Base-by-base conservation (phyloP, 2,797 vertebrate genomes). In the Alfaro cultratus region DNA sequence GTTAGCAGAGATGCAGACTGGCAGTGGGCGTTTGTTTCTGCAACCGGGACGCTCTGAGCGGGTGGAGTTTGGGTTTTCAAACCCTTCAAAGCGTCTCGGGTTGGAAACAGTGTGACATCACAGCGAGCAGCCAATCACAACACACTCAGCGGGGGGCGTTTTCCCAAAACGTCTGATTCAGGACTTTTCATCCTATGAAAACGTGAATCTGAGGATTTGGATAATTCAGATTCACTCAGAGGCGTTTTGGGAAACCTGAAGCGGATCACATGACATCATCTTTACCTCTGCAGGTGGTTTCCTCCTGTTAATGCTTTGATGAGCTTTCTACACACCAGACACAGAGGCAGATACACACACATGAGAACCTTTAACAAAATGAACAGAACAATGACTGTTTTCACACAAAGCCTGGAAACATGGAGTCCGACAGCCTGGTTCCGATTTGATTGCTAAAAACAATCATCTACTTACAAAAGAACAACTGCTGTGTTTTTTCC, bases 251-350 rank as follows among this genome's bases (percentile, higher is more conserved):
- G 91, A 93, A 92, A 89, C 55, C 26, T 51, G 60, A 74, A 87
- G 83, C 34, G 23, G 47, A 26, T 34, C 62, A 84, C 55, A 83
- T 86, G 26, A 86, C 78, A 91, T 96, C 96, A 76, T 85, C 80
- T 94, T 98, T 99, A 98, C 98, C 97, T 99, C 92, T 57, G 77
- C 86, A 85, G 93, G 89, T 93, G 81, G 84, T 97, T 95, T 95
- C 70, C 93, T 96, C 93, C 94, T 94, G 88, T 96, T 97, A 97
- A 90, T 97, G 95, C 95, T 94, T 96, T 96, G 96, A 96, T 95
- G 92, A 94, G 82, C 71, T 88, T 96, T 97, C 97, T 98, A 96
- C 97, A 98, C 83, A 96, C 94, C 97, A 96, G 94, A 98, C 97
- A 99, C 95, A 98, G 94, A 97, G 77, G 85, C 4, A 83, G 55